Evolutionary conservation across 2,797 vertebrate genomes (phyloP), one percentile per base, ranked within the genome.

Genomic region (Sebastes oblongus): DNA sequence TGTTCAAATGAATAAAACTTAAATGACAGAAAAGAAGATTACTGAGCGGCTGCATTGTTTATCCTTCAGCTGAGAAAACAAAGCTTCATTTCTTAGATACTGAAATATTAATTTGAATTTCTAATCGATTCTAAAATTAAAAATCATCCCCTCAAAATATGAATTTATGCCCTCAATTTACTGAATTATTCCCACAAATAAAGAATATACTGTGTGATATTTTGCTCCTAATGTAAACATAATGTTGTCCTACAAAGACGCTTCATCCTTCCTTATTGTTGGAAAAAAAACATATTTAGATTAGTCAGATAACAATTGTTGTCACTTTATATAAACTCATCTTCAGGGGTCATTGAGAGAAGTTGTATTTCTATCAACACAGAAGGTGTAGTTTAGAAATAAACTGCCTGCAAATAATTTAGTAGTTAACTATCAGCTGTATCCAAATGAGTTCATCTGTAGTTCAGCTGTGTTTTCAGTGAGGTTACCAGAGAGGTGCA

Each of bases 371-470:
- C 6, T 13, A 29, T 25, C 9, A 1, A 16, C 30, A 61, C 25
- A 54, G 24, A 24, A 29, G 32, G 16, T 9, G 50, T 13, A 2
- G 46, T 62, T 32, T 27, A 67, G n/a, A 66, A 59, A 64, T 66
- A 50, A 65, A 55, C 10, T 16, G 8, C n/a, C 39, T 46, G n/a
- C 34, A 67, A 42, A 68, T 76, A 62, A 54, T 56, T 69, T 12
- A 72, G 72, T 39, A n/a, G 42, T 42, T 56, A 36, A 22, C 46
- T 54, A 13, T 75, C 29, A 62, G 74, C 58, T 60, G 36, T 59
- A 62, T 56, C 29, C 18, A 74, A 80, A 82, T 65, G 70, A 68
- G 82, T 24, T 74, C 73, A 70, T 77, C 39, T 61, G 67, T 73
- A 71, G 75, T 67, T 75, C 71, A 75, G 70, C 66, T 54, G 66